phyloP scores from a whole-genome alignment of 2,113 vertebrate genomes.

The Cynoglossus semilaevis region DNA sequence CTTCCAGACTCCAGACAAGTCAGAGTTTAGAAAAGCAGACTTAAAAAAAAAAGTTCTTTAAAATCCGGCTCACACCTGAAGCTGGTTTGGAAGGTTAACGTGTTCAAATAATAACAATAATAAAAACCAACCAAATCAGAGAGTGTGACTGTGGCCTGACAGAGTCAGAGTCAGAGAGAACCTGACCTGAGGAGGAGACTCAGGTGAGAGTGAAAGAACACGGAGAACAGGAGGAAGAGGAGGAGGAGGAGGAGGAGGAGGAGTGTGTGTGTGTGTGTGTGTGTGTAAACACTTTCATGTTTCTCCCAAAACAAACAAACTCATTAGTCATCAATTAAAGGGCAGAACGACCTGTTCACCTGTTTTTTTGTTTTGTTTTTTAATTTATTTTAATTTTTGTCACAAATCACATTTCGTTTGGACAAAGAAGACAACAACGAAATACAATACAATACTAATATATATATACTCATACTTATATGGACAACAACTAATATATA shows the following conservation, averaged over 20 bases:
- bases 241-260: too few species aligned
- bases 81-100: neutral
- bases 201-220: neutral
- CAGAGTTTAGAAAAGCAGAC: neutral
- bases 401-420: too few species aligned
- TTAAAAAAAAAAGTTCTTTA: neutral
- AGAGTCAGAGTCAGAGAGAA: neutral
- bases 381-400: too few species aligned
- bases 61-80: neutral
- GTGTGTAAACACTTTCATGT: slow-evolving; percentile 51
- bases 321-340: slow-evolving; percentile 66
- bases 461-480: too few species aligned
- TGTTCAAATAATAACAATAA: too few species aligned
- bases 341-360: slow-evolving; percentile 3
- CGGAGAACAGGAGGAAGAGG: neutral
- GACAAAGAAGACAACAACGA: too few species aligned
- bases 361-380: neutral
- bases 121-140: too few species aligned
- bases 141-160: slow-evolving; percentile 21
- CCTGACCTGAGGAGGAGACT: neutral
- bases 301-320: slow-evolving; percentile 68
- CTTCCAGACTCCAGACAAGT: neutral
- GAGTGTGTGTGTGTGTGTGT: slow-evolving; percentile 13
- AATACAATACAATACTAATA: too few species aligned
- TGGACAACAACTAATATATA: too few species aligned